Evolutionary conservation across 2,113 vertebrate species (phyloP).

Genomic region (Bothrops jararaca): DNA sequence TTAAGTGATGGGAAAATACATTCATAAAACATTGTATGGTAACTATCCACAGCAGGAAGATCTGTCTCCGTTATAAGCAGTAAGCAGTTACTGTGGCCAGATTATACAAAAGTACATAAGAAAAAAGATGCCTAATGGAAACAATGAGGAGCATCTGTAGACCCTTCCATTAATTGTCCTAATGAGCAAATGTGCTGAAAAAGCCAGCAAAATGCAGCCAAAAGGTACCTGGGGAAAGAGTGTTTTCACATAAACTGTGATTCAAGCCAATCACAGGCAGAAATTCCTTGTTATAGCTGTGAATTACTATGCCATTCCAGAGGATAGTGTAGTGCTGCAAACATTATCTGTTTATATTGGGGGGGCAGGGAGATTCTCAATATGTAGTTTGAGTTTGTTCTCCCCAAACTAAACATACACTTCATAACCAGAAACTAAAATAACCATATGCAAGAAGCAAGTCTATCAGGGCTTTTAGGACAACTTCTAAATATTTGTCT

Average conservation of each 20-base stretch:
- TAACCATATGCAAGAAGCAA: not conserved
- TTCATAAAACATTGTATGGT: not conserved
- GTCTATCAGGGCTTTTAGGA: not conserved
- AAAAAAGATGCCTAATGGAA: not conserved
- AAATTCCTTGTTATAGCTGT: not conserved
- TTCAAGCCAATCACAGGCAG: not conserved
- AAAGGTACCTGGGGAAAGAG: not conserved
- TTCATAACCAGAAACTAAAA: not conserved
- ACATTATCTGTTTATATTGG: not conserved
- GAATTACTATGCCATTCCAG: not conserved
- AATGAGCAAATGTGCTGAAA: not conserved
- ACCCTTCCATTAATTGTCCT: not conserved
- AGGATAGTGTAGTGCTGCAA: not conserved
- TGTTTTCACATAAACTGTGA: not conserved
- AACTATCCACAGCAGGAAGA: not conserved
- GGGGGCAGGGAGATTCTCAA: not conserved
- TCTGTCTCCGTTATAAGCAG: not conserved
- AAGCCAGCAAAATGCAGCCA: not conserved
- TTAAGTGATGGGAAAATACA: not conserved
- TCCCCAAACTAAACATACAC: not conserved
- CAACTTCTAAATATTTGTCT: constrained; percentile 7
- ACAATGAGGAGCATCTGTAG: not conserved
- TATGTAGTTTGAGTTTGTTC: not conserved
- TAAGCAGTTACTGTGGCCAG: not conserved
- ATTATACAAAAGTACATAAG: not conserved